Base-by-base conservation (phyloP, 2,797 vertebrate genomes). In the Lagocephalus sceleratus region DNA sequence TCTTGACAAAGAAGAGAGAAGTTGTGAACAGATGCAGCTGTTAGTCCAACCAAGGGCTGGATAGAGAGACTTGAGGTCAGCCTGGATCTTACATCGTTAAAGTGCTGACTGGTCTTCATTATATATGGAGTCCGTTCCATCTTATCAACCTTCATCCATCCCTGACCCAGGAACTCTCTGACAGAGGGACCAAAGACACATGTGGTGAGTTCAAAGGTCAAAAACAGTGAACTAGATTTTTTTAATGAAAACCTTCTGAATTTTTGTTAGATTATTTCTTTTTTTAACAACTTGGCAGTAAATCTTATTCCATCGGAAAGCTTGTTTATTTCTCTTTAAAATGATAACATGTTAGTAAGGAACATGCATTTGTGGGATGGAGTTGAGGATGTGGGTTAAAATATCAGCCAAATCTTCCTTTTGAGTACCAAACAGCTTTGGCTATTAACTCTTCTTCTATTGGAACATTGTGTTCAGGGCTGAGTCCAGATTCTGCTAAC, bases 131-230 rank as follows among this genome's bases (percentile, higher is more conserved):
- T 96, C 74, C 91, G 90, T 49, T 96, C 94, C n/a, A 83, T 94
- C 89, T 97, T 98, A 81, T 98, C 94, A 6, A 89, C 76, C 86
- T 98, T 98, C 95, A 98, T 98, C 96, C 96, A 98, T 40, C 96
- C 95, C 66, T 97, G 96, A 47, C 96, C 95, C 68, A 98, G 91
- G 82, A 98, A 98, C 87, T 98, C 96, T 85, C 96, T 98, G 51
- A 32, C 62, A 60, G 51, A 65, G 11, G 40, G 29, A 42, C 10
- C 50, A 76, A 20, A 69, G 8, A 79, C 10, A 64, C 10, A 25
- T 16, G 15, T 44, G 42, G 17, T 19, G 12, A 20, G 8, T 44
- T 12, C 22, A 55, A 38, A 63, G 11, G 57, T 52, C 35, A 46
- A 42, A n/a, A 48, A 2, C 1, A 29, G 21, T 9, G 17, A 11